phyloP scores from a whole-genome alignment of 64 coral and sea anemone genomes.

The Astreopora myriophthalma region DNA sequence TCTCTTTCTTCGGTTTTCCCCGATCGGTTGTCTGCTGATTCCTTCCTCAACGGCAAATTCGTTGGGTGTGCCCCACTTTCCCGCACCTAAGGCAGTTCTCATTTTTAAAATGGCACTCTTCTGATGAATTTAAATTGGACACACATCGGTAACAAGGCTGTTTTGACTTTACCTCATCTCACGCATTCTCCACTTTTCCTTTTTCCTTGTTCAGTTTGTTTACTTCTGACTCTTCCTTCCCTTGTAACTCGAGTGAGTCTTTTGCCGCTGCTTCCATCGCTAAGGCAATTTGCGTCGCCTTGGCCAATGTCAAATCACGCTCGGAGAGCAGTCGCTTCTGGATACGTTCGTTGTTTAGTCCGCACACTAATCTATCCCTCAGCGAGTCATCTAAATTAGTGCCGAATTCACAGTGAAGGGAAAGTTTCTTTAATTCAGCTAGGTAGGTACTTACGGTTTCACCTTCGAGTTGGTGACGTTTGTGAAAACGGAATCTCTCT shows the following conservation, averaged over 20 bases:
- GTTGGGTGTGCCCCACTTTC: background rate
- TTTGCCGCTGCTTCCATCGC: slow-evolving; percentile 1
- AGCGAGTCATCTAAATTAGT: background rate
- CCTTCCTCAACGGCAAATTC: background rate
- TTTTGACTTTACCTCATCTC: background rate
- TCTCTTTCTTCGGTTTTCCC: background rate
- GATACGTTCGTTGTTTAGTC: background rate
- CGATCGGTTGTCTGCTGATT: no score
- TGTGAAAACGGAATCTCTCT: slow-evolving; percentile 6
- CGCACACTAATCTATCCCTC: slow-evolving; percentile 22
- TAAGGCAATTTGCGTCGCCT: slow-evolving; percentile 5
- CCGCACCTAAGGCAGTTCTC: background rate
- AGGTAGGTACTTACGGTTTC: background rate
- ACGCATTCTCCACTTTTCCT: background rate
- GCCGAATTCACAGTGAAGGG: background rate
- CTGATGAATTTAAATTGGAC: background rate
- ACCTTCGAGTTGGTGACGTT: background rate
- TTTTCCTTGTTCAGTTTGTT: slow-evolving; percentile 8
- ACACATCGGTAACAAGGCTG: slow-evolving; percentile 1
- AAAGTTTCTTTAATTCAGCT: slow-evolving; percentile 20
- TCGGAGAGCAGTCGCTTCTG: slow-evolving; percentile 19
- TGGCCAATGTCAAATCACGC: background rate
- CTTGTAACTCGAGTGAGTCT: background rate
- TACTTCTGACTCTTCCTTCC: slow-evolving; percentile 13
- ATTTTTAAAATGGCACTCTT: background rate